Evolutionary conservation across 2,113 vertebrate species (phyloP), one percentile per base, ranked within the genome.

Genomic region (Phalacrocorax brasilianus): DNA sequence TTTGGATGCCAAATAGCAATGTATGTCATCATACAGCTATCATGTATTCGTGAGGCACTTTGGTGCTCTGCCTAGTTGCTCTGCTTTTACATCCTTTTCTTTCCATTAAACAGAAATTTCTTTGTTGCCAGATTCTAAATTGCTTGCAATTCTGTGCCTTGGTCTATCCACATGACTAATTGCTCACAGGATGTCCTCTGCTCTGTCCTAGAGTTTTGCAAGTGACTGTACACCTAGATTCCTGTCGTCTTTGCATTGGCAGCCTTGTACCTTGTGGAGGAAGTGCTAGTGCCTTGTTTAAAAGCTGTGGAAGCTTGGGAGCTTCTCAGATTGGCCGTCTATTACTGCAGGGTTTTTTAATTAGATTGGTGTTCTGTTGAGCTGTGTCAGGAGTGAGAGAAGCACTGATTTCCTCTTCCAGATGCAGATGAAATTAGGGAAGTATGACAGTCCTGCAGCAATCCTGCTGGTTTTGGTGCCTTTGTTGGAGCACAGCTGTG

Each of bases 401-500:
- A 95, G 66, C 20, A 14, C 53, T 85, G 71, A 95, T 88, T 95
- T 97, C 85, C 68, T 93, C 56, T 93, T 92, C 86, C 89, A 96
- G 94, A 95, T 95, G 86, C 50, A 1, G 74, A 75, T 95, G 94
- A 95, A 96, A 91, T 97, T 55, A 91, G 94, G 89, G 53, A 95
- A 95, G 42, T 91, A 55, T 91, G 74, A 95, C 78, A 92, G 87
- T 89, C 71, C 95, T 2, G 12, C 50, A 94, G 91, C 91, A 89
- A 85, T 92, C 87, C 95, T 95, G 84, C 93, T 94, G 94, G 89
- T 89, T 90, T 92, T 73, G 74, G 38, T 97, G 94, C 78, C 73
- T 97, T 97, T 97, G 96, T 97, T 96, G 89, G 53, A 89, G 94
- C 92, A 90, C 97, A 98, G 97, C 97, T 98, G 98, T 95, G 94